Percentiles rank a stretch among this genome's conserved stretches.
Conservation (phyloP, 2,888 invertebrate species). For the Lithophane socia region DNA sequence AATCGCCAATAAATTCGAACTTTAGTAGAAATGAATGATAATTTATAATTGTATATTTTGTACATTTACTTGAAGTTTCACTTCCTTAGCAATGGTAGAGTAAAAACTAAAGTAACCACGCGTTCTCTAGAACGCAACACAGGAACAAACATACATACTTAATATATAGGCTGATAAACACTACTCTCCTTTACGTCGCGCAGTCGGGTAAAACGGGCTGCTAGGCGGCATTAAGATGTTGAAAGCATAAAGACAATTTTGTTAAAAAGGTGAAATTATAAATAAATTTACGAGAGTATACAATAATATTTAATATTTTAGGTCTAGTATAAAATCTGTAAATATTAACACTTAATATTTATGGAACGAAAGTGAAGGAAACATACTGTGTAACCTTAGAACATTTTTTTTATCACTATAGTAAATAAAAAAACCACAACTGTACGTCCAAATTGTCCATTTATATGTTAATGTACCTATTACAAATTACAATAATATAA, state of each 20-base stretch:
- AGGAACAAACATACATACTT: too few relatives aligned
- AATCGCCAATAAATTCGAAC: constrained; percentile 19
- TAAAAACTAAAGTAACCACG: background rate
- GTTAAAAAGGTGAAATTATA: constrained; percentile 58
- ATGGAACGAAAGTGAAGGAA: constrained; percentile 87
- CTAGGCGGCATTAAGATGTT: constrained; percentile 7
- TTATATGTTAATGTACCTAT: constrained; percentile 90
- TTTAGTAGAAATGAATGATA: constrained; percentile 17
- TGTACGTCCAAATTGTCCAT: constrained; percentile 91
- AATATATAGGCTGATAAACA: too few relatives aligned
- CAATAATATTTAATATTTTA: constrained; percentile 71
- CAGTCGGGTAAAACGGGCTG: background rate
- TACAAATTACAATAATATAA: constrained; percentile 90
- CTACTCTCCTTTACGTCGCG: too few relatives aligned
- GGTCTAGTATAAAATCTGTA: constrained; percentile 76
- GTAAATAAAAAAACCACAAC: constrained; percentile 84
- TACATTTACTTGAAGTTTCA: constrained; percentile 27
- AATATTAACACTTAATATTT: constrained; percentile 73
- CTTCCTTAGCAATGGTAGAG: constrained; percentile 20
- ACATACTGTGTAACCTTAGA: constrained; percentile 76
- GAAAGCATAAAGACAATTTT: constrained; percentile 21
- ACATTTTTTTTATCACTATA: constrained; percentile 82
- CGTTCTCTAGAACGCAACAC: too few relatives aligned
- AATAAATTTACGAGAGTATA: constrained; percentile 71
- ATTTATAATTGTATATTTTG: constrained; percentile 25